Evolutionary conservation across 2,888 invertebrate genomes (phyloP), one percentile per base, ranked within the genome.

Genomic region (Eutolmus rufibarbis): DNA sequence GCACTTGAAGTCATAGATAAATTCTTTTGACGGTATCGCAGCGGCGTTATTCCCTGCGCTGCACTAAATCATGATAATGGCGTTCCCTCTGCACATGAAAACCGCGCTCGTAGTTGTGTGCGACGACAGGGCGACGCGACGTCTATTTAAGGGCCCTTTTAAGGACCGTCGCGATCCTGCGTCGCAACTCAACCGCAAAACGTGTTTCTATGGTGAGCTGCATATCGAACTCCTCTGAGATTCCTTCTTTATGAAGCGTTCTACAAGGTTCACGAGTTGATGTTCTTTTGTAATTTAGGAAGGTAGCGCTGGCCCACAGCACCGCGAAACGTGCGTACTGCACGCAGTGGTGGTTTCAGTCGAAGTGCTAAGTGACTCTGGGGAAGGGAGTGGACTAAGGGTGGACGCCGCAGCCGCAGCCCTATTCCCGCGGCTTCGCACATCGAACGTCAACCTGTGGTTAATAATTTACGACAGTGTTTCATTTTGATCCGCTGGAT

Each of bases 31-130:
- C 56, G 57, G 57, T 34, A 82, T 34, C 46, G 31, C 51, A 57
- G 19, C n/a, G 12, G 37, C 34, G 81, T 56, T 56, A 37, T 34
- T 82, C 82, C 37, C 57, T 23, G 82, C 37, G 57, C 37, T 82
- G 82, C 57, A 82, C 66, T 82, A 66, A 82, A 82, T 82, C 82
- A 82, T 19, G 82, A 82, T 82, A 82, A 82, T 82, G n/a, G 82
- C n/a, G 34, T 34, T 34, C 82, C 82, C 82, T 57, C 56, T 34
- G 51, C 66, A 40, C 57, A 19, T 82, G 56, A 37, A 57, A 66
- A 19, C 34, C 19, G 37, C 16, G 12, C 23, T 31, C 37, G 0
- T 19, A 23, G 28, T 66, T 9, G 66, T 66, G 23, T 37, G 16
- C 31, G 40, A 40, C 40, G 40, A 40, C 40, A 66, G 82, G 82